A percentile compares a stretch with the other conserved stretches of the same genome.
Evolutionary conservation across 2,797 vertebrate genomes (phyloP).

Genomic region (Anableps anableps): DNA sequence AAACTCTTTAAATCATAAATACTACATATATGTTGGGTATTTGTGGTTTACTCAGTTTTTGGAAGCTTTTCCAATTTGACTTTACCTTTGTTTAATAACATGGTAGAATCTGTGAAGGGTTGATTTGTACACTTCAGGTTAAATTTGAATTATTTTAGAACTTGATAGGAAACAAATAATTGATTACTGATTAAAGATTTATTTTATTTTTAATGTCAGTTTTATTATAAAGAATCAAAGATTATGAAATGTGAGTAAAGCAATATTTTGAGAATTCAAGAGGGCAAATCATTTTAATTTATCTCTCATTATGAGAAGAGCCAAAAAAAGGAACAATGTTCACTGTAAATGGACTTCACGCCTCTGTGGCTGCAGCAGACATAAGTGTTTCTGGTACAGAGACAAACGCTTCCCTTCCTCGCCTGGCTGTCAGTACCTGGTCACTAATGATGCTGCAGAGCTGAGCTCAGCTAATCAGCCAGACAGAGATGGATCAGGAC

Average conservation of each 20-base stretch:
- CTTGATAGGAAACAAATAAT: no score
- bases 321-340: conserved; percentile 2
- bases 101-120: no score
- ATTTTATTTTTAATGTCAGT: no score
- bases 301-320: not conserved
- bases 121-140: no score
- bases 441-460: conserved; percentile 74
- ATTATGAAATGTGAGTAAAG: not conserved
- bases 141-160: no score
- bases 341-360: conserved; percentile 7
- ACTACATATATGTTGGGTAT: no score
- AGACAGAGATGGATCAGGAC: conserved; percentile 79
- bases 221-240: no score
- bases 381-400: conserved; percentile 41
- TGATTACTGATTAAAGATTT: no score
- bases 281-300: not conserved
- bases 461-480: conserved; percentile 79
- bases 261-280: not conserved
- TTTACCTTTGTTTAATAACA: no score
- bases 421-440: conserved; percentile 70
- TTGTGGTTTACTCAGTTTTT: no score
- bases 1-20: no score
- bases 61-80: no score
- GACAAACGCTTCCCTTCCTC: conserved; percentile 61
- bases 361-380: conserved; percentile 36